A percentile compares a stretch with the other conserved stretches of the same genome.
These are phyloP conservation scores for Latheticus oryzae DNA, from an alignment of 2,888 invertebrate species.

Conservation along the genomic window DNA sequence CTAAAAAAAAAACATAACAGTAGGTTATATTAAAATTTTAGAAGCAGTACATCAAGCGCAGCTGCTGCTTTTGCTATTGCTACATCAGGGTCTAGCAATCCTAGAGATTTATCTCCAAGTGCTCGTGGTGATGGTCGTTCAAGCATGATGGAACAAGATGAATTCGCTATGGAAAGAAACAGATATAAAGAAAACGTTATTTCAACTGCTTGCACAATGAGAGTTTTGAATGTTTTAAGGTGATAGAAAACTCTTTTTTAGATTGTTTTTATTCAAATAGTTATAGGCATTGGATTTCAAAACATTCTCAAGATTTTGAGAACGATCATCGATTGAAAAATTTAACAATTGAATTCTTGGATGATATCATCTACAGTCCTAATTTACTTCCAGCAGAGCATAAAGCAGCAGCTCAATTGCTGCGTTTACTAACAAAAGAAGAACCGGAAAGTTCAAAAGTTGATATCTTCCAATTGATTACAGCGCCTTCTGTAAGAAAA, in stretches of 20 bases:
- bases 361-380: slow-evolving; percentile 87
- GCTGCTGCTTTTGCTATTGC: slow-evolving; percentile 93
- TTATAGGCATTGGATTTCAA: slow-evolving; percentile 88
- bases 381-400: slow-evolving; percentile 88
- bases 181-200: slow-evolving; percentile 80
- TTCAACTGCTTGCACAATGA: slow-evolving; percentile 93
- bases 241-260: slow-evolving; percentile 47
- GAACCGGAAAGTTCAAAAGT: slow-evolving; percentile 74
- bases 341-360: slow-evolving; percentile 86
- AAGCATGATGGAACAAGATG: slow-evolving; percentile 58
- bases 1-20: neutral
- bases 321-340: slow-evolving; percentile 78
- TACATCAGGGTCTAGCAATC: slow-evolving; percentile 88
- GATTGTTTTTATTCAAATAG: neutral
- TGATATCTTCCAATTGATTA: slow-evolving; percentile 77
- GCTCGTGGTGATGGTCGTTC: slow-evolving; percentile 57
- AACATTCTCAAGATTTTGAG: slow-evolving; percentile 91
- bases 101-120: slow-evolving; percentile 72
- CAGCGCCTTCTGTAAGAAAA: slow-evolving; percentile 72
- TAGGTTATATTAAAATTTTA: slow-evolving; percentile 55
- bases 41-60: slow-evolving; percentile 88
- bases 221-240: slow-evolving; percentile 88
- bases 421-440: slow-evolving; percentile 81
- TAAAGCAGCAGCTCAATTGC: slow-evolving; percentile 86
- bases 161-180: slow-evolving; percentile 66